Percentiles rank a stretch among this genome's conserved stretches.
phyloP scores from a whole-genome alignment of 2,113 vertebrate genomes.

The Proterorhinus semilunaris region DNA sequence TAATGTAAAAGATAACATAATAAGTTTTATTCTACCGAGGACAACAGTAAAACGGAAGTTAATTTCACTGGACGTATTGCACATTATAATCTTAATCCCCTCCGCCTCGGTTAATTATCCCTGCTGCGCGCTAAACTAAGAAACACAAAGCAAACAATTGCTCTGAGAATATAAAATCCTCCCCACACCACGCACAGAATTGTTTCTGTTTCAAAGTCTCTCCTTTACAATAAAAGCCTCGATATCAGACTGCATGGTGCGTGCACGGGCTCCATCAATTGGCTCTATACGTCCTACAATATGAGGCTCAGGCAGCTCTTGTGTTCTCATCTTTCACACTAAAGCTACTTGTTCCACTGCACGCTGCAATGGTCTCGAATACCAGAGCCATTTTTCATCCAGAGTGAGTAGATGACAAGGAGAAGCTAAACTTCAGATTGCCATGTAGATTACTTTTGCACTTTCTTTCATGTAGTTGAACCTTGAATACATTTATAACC shows the following conservation, averaged over 20 bases:
- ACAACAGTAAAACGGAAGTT: neutral
- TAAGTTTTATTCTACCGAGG: neutral
- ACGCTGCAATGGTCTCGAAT: slow-evolving; percentile 19
- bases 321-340: slow-evolving; percentile 16
- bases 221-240: neutral
- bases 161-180: slow-evolving; percentile 18
- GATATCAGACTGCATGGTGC: neutral
- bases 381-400: slow-evolving; percentile 40
- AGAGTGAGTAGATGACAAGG: slow-evolving; percentile 11
- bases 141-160: slow-evolving; percentile 10
- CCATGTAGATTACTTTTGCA: too few species aligned
- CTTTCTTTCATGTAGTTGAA: too few species aligned
- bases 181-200: neutral
- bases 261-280: neutral
- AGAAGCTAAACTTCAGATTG: slow-evolving; percentile 42
- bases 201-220: neutral
- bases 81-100: slow-evolving; percentile 2
- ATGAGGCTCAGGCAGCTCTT: neutral
- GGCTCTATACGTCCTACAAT: neutral
- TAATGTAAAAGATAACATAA: neutral
- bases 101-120: slow-evolving; percentile 13
- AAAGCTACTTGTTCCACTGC: slow-evolving; percentile 12
- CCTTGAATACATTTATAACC: too few species aligned
- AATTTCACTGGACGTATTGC: neutral
- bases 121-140: neutral